These are phyloP conservation scores for Drosophila antonietae DNA, from an alignment of 2,888 invertebrate genomes.

Conservation along the genomic window DNA sequence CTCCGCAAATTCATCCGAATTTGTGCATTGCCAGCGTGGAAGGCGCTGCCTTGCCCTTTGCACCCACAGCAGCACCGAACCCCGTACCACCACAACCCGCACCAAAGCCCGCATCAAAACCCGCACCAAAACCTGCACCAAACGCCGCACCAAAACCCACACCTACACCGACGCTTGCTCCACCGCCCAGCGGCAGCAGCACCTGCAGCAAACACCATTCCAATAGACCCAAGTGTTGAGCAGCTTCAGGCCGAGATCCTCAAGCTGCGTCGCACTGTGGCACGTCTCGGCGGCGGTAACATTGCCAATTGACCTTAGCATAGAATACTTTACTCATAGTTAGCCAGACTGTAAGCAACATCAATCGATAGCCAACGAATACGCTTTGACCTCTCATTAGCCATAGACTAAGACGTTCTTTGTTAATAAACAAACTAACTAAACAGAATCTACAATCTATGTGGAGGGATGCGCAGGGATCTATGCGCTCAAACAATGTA, in stretches of 20 bases:
- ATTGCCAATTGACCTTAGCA: slow-evolving; percentile 7
- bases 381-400: slow-evolving; percentile 6
- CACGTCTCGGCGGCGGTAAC: slow-evolving; percentile 55
- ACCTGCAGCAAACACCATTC: background rate
- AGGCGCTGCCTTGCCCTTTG: slow-evolving; percentile 41
- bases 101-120: background rate
- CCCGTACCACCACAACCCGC: background rate
- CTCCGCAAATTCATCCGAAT: slow-evolving; percentile 64
- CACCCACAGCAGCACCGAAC: background rate
- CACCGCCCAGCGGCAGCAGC: background rate
- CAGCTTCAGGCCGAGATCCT: slow-evolving; percentile 76
- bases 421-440: slow-evolving; percentile 23
- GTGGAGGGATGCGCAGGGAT: background rate
- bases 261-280: slow-evolving; percentile 76
- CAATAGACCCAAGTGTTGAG: slow-evolving; percentile 36
- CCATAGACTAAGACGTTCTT: background rate
- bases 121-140: background rate
- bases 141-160: background rate
- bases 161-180: background rate
- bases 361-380: background rate
- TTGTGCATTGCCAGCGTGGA: slow-evolving; percentile 66
- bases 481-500: slow-evolving; percentile 2
- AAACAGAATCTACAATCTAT: background rate
- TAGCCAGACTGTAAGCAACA: background rate
- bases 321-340: background rate